Base-by-base conservation (phyloP, 1,140 invertebrate genomes). In the Drosophila kikkawai region DNA sequence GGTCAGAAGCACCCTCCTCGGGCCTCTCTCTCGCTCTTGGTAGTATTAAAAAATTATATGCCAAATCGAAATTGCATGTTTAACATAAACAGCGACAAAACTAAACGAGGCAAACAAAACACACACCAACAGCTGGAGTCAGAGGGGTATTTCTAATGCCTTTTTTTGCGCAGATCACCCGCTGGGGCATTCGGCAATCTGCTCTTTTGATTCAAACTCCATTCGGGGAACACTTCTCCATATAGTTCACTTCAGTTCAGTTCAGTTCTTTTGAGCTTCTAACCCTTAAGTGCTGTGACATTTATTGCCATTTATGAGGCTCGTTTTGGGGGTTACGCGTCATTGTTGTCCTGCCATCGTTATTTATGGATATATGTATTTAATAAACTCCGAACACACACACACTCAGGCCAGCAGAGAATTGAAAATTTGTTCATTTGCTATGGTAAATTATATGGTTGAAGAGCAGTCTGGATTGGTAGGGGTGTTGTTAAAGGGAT, bases 61-160 rank as follows among this genome's bases (percentile, higher is more conserved):
- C 80, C 80, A 88, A 88, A 88, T 90, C 84, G 84, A 90, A 88
- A 90, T 88, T 84, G 84, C 84, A 90, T 87, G 84, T 87, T 88
- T 78, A 71, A 87, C 84, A 87, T 83, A 80, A 83, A 80, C 80
- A 87, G 66, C 83, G 58, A 71, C 66, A 71, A 65, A 65, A 80
- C 68, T 75, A 73, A 58, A 58, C 66, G 45, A 37, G 64, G 41
- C 68, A 45, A 75, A 51, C 47, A 76, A 45, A 29, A 29, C 26
- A 22, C 26, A 22, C 47, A 75, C 48, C 51, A 75, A 57, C 51
- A 41, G 59, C 53, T 53, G 58, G 37, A 22, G 51, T 51, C 64
- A 44, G 32, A 39, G 58, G 86, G 60, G 83, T 69, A 73, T 66
- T 69, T 80, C 75, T 80, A 88, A 88, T 88, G 76, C 78, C 69